phyloP scores from a whole-genome alignment of 2,888 invertebrate genomes.

The Agrochola litura region DNA sequence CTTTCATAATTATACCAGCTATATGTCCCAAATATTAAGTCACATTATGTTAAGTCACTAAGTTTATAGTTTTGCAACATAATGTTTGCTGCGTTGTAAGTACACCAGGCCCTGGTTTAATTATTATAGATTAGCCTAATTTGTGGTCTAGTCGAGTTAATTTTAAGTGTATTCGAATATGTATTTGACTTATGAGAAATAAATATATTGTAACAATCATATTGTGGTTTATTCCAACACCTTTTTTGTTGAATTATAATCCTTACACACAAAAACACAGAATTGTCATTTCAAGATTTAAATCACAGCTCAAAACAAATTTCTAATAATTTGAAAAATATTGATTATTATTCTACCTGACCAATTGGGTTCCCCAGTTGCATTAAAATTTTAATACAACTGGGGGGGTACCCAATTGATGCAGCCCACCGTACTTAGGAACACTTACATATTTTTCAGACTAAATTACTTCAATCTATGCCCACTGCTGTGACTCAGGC shows the following conservation, averaged over 20 bases:
- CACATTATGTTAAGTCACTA: conserved; percentile 9
- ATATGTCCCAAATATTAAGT: conserved; percentile 14
- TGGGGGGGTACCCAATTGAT: too few relatives aligned
- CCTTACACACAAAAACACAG: not conserved
- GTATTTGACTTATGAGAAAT: conserved; percentile 29
- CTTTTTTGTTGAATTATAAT: not conserved
- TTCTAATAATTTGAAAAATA: not conserved
- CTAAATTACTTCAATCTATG: too few relatives aligned
- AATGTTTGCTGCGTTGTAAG: conserved; percentile 24
- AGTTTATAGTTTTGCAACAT: conserved; percentile 12
- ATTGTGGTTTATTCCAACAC: conserved; percentile 12
- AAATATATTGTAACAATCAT: conserved; percentile 7
- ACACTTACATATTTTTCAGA: too few relatives aligned
- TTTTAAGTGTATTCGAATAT: conserved; percentile 56
- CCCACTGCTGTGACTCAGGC: too few relatives aligned
- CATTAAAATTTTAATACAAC: too few relatives aligned
- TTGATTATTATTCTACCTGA: not conserved
- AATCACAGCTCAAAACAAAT: not conserved
- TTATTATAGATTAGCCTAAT: conserved; percentile 65
- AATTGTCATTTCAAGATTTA: not conserved
- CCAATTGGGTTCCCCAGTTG: too few relatives aligned
- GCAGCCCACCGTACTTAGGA: too few relatives aligned
- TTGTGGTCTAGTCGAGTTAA: conserved; percentile 72
- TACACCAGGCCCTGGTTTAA: conserved; percentile 38
- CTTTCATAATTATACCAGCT: not conserved